phyloP scores from a whole-genome alignment of 1,140 invertebrate species.

The Drosophila sproati region DNA sequence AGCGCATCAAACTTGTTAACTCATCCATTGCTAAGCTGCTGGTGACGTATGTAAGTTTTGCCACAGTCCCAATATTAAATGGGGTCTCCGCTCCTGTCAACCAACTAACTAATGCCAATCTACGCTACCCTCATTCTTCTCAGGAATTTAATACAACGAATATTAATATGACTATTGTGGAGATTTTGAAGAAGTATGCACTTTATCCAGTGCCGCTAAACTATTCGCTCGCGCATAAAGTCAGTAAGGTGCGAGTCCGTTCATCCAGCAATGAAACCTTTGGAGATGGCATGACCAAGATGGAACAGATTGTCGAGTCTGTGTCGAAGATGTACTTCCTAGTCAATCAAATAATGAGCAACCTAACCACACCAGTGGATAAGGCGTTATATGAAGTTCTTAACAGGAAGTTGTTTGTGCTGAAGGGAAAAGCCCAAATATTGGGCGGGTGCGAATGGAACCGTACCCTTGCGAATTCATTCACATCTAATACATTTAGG shows the following conservation, averaged over 20 bases:
- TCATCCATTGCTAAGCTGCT: not conserved
- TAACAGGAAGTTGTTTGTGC: too few species aligned
- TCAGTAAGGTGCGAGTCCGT: too few species aligned
- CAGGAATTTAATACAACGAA: not conserved
- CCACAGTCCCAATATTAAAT: not conserved
- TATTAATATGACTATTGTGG: not conserved
- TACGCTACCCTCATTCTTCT: too few species aligned
- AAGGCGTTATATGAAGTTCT: too few species aligned
- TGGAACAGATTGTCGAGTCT: conserved; percentile 28
- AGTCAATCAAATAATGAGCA: not conserved
- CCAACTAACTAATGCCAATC: not conserved
- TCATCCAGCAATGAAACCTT: not conserved
- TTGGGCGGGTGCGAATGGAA: not conserved
- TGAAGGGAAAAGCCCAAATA: not conserved
- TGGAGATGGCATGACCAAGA: conserved; percentile 4
- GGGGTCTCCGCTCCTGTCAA: too few species aligned
- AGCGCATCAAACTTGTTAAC: not conserved
- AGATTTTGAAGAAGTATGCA: rapidly evolving
- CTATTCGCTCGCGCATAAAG: conserved; percentile 33
- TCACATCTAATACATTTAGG: not conserved
- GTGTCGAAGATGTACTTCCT: conserved; percentile 23
- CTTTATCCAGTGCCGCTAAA: not conserved
- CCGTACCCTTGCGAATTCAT: not conserved
- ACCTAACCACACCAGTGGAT: not conserved
- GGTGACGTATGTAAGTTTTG: not conserved